Base-by-base conservation (phyloP, 2,888 invertebrate genomes). In the Caenorhabditis parvicauda region DNA sequence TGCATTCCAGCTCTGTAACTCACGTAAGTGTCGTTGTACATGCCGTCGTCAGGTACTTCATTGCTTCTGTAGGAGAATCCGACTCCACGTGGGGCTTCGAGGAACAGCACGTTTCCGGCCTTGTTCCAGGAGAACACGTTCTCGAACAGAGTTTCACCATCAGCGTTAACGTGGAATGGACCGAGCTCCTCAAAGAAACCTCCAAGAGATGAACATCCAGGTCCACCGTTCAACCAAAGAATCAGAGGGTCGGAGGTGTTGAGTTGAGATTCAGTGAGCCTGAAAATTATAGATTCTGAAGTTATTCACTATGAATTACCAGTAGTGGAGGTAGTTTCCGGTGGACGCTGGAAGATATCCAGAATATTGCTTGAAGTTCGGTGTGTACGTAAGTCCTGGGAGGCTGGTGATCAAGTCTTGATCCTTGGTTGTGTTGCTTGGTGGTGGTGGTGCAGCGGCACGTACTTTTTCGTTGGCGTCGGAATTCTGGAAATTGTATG, bases 81-180 rank as follows among this genome's bases (percentile, higher is more conserved):
- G 29, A 85, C 85, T 45, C 84, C 85, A 24, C 84, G 84, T 32
- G 85, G 85, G 0, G 84, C 81, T 72, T 86, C 85, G 55, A 85
- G 60, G 72, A 83, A 85, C 43, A 85, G 58, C 56, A 85, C 82
- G 67, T 85, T 85, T 35, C 84, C 83, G 22, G 82, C 70, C 83
- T 76, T 79, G 48, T 77, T 80, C 79, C 79, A 79, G 7, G 72
- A 64, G 59, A 70, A 79, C 12, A 57, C 61, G 59, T 79, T 79
- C 37, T 74, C 71, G 29, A 67, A 70, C 3, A 78, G 58, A 2
- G 71, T 72, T 24, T 47, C 32, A 22, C 72, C 74, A 53, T 76
- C 75, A 19, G 54, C 32, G 28, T 73, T 73, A 7, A 73, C 67
- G 35, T 67, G 72, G 67, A 82, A 83, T 28, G 83, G 83, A 17